Percentiles rank a stretch among this genome's conserved stretches.
These are phyloP conservation scores for Denticeps clupeoides DNA, from an alignment of 2,797 vertebrate genomes.

Conservation along the genomic window DNA sequence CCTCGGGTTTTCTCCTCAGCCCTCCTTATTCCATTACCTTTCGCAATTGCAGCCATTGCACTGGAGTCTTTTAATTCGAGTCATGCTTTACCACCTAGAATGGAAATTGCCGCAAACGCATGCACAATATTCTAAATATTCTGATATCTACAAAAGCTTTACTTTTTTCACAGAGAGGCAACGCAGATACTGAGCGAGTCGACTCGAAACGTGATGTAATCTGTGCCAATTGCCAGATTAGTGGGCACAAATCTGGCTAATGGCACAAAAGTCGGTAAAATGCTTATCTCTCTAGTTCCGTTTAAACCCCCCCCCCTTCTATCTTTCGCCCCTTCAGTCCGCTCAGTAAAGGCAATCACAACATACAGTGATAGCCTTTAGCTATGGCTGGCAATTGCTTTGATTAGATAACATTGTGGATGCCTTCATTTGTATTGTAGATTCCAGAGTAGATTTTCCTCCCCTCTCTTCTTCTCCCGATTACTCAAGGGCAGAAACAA, in stretches of 20 bases:
- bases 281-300: neutral
- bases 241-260: conserved; percentile 6
- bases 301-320: neutral
- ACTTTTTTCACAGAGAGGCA: conserved; percentile 13
- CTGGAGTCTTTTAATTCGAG: no score
- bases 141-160: no score
- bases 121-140: conserved; percentile 9
- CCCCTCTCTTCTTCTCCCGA: conserved; percentile 3
- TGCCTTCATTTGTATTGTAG: conserved; percentile 24
- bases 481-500: conserved; percentile 11
- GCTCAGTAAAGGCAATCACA: conserved; percentile 9
- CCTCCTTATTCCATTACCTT: no score
- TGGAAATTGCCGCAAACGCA: neutral
- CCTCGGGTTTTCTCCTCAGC: conserved; percentile 7
- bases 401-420: conserved; percentile 22
- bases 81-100: no score
- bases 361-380: conserved; percentile 5
- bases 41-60: no score
- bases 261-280: conserved; percentile 10
- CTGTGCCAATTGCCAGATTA: conserved; percentile 15
- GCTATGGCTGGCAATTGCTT: conserved; percentile 15
- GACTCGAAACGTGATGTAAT: conserved; percentile 21
- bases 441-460: conserved; percentile 19
- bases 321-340: neutral
- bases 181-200: conserved; percentile 3